Evolutionary conservation across 2,888 invertebrate species (phyloP), one percentile per base, ranked within the genome.

Genomic region (Azorinus chamasolen): DNA sequence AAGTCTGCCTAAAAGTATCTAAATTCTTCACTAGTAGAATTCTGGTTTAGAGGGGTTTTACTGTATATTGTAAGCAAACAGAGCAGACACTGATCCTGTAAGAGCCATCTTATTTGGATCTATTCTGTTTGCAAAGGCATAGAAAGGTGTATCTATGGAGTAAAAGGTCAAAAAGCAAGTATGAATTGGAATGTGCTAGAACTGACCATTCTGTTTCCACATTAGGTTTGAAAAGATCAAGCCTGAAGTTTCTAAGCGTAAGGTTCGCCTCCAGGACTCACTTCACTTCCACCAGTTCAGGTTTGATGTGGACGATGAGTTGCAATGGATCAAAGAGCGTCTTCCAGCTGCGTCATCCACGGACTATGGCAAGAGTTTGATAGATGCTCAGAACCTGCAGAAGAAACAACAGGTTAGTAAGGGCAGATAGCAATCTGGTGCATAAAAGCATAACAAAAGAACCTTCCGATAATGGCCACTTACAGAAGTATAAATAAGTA

Each of bases 281-380:
- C 95, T 96, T 54, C 96, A 97, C 83, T 96, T 96, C 91, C 98
- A 99, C 93, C 97, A 98, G 92, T 98, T 98, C 93, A 96, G 96
- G 1, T 98, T 98, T 88, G 98, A 98, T 90, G 95, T 98, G 54
- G 96, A 97, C 55, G 96, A 96, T 0, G 99, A 99, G 92, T 94
- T 97, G 87, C 97, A 97, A 91, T 99, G 99, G 99, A 96, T 99
- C 82, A 95, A 96, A 45, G 99, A 99, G 93, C 97, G 98, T 75
- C 93, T 96, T 83, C 96, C 97, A 0, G 95, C 96, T 0, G 98
- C 97, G 0, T 94, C 95, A 0, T 96, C 97, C 0, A 90, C 90
- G 41, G 94, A 94, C 32, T 94, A 96, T 25, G 97, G 98, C 0
- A 95, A 96, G 63, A 98, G 97, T 93, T 94, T 99, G 46, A 96